phyloP scores from a whole-genome alignment of 2,113 vertebrate genomes.

The Neotoma lepida region DNA sequence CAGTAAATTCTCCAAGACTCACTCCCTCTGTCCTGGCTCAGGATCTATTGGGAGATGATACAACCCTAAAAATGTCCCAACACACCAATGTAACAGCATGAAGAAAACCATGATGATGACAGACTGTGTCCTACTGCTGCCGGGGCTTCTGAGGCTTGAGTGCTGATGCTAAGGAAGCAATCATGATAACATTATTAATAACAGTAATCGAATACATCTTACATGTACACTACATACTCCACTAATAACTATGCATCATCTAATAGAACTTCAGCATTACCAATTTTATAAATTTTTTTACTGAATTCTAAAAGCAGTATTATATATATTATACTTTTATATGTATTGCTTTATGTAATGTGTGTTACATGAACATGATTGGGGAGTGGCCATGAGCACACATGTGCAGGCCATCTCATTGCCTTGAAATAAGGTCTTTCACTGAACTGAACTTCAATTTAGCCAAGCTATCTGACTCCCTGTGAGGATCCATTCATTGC shows the following conservation, averaged over 20 bases:
- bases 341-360: neutral
- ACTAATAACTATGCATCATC: neutral
- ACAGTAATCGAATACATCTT: neutral
- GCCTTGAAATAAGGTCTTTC: neutral
- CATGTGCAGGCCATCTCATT: neutral
- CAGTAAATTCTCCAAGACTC: neutral
- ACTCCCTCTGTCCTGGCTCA: neutral
- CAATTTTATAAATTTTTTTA: neutral
- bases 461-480: neutral
- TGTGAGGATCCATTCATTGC: neutral
- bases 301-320: neutral
- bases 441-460: neutral
- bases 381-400: neutral
- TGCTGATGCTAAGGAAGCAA: neutral
- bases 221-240: neutral
- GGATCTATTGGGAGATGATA: neutral
- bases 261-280: neutral
- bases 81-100: neutral
- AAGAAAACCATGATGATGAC: neutral
- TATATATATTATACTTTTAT: neutral
- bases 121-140: no score
- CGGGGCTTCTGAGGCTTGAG: neutral
- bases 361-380: neutral
- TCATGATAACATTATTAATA: neutral
- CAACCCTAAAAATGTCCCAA: neutral